Conservation (phyloP, 1,140 invertebrate genomes). For the Mercenaria mercenaria region DNA sequence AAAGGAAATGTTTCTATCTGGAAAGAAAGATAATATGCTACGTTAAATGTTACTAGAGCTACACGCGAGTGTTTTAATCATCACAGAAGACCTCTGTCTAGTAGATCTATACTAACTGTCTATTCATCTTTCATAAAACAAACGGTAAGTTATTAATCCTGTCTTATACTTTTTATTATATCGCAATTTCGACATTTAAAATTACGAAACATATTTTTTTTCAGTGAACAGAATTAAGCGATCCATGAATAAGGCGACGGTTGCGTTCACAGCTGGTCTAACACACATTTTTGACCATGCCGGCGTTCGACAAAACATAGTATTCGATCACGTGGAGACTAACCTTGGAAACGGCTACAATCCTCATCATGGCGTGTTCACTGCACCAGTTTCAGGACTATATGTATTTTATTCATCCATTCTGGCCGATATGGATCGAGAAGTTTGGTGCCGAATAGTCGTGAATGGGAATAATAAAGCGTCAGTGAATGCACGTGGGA, state of each 20-base stretch:
- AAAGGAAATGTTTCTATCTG: too few species aligned
- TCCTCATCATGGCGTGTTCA: conserved; percentile 22
- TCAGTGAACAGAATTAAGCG: neutral
- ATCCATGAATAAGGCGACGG: neutral
- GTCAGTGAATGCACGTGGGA: neutral
- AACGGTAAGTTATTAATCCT: too few species aligned
- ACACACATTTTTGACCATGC: neutral
- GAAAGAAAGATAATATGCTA: too few species aligned
- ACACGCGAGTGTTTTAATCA: too few species aligned
- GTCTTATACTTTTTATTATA: too few species aligned
- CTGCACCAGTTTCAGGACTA: conserved; percentile 16
- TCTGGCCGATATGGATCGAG: neutral
- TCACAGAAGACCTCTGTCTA: too few species aligned
- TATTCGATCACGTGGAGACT: conserved; percentile 18
- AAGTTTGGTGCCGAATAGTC: neutral
- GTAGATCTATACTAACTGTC: too few species aligned
- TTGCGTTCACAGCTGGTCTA: conserved; percentile 34
- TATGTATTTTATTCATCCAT: conserved; percentile 18
- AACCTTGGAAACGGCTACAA: conserved; percentile 44
- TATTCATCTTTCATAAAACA: too few species aligned
- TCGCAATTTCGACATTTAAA: too few species aligned
- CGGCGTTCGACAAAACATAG: neutral
- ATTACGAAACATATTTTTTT: too few species aligned
- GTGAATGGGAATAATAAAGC: conserved; percentile 8
- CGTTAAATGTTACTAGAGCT: too few species aligned